Conservation (phyloP, 1,140 invertebrate genomes). For the Drosophila equinoxialis region DNA sequence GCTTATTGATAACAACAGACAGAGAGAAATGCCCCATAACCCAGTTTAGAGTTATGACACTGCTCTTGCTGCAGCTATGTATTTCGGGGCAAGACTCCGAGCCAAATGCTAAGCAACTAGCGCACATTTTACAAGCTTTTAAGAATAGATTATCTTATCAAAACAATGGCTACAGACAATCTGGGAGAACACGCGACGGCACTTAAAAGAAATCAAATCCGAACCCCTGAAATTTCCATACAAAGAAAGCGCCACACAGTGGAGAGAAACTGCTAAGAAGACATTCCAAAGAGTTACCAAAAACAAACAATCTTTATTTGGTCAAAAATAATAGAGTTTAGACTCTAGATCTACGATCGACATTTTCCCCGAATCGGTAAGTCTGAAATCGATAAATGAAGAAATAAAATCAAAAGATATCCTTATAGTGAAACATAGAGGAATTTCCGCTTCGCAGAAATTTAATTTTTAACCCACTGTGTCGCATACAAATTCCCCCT, state of each 20-base stretch:
- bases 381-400: neutral
- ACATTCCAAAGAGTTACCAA: conserved; percentile 29
- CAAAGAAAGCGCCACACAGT: conserved; percentile 63
- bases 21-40: conserved; percentile 58
- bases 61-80: conserved; percentile 13
- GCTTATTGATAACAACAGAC: conserved; percentile 73
- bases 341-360: too few relatives aligned
- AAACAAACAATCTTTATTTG: conserved; percentile 10
- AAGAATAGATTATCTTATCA: conserved; percentile 73
- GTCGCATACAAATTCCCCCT: neutral
- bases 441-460: conserved; percentile 9
- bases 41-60: neutral
- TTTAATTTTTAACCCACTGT: conserved; percentile 38
- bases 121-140: conserved; percentile 70
- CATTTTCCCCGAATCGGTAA: too few relatives aligned
- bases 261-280: neutral
- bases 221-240: conserved; percentile 54
- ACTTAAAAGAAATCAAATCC: conserved; percentile 70
- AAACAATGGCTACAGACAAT: conserved; percentile 45
- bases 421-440: too few relatives aligned
- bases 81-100: neutral
- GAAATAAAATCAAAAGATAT: too few relatives aligned
- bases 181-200: conserved; percentile 58
- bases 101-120: conserved; percentile 44
- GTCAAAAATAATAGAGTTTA: too few relatives aligned